Evolutionary conservation across 23 tunicate species (phyloP).

Genomic region (Oikopleura albicans): DNA sequence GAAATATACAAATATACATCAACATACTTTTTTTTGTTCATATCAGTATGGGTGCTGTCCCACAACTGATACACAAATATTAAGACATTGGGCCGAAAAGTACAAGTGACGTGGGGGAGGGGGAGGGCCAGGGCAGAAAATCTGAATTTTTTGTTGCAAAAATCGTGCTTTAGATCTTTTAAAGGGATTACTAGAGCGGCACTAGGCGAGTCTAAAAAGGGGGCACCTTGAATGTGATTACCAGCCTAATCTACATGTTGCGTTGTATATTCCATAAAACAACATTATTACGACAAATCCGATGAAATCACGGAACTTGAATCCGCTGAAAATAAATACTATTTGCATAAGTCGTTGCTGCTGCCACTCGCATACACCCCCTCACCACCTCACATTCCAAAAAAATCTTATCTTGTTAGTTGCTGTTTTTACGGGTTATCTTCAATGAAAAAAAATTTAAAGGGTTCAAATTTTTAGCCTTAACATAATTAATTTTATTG

Average conservation of each 20-base stretch:
- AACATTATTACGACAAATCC: conserved; percentile 2
- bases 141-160: not conserved
- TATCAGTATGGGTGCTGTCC: too few species aligned
- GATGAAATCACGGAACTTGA: not conserved
- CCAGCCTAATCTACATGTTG: not conserved
- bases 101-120: not conserved
- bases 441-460: too few species aligned
- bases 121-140: not conserved
- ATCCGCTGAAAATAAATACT: not conserved
- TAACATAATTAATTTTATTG: too few species aligned
- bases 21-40: too few species aligned
- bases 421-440: too few species aligned
- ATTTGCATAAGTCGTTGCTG: conserved; percentile 1
- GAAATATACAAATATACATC: too few species aligned
- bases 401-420: too few species aligned
- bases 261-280: conserved; percentile 2
- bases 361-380: too few species aligned
- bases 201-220: not conserved
- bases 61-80: too few species aligned
- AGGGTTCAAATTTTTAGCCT: too few species aligned
- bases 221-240: not conserved
- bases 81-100: not conserved
- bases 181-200: not conserved
- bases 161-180: not conserved
- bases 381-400: too few species aligned